Conservation (phyloP, 1,140 invertebrate species). For the Aphis craccivora region DNA sequence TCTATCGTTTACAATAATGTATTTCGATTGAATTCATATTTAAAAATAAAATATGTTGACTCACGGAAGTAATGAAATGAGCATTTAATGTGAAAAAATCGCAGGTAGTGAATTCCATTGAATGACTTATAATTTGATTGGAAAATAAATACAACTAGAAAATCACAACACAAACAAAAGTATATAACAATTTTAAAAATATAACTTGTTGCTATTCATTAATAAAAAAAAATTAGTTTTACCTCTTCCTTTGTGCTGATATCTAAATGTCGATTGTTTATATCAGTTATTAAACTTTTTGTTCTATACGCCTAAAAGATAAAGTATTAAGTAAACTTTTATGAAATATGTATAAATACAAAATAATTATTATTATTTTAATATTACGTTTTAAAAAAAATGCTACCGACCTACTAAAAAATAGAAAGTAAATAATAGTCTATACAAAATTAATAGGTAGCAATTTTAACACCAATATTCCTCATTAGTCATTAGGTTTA, state of each 20-base stretch:
- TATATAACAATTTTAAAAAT: not conserved
- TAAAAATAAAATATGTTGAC: not conserved
- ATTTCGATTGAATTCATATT: not conserved
- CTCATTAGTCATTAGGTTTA: no score
- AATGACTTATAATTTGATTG: conserved; percentile 38
- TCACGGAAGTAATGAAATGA: conserved; percentile 55
- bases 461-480: not conserved
- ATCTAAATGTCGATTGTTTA: conserved; percentile 21
- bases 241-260: conserved; percentile 42
- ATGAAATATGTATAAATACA: not conserved
- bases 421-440: not conserved
- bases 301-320: not conserved
- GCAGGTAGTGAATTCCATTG: conserved; percentile 47
- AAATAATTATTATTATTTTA: not conserved
- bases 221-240: not conserved
- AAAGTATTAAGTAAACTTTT: not conserved
- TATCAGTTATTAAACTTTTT: not conserved
- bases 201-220: not conserved
- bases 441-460: not conserved
- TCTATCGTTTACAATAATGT: no score
- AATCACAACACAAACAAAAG: not conserved
- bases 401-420: no score
- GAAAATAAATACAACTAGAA: conserved; percentile 20
- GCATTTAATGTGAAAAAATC: conserved; percentile 53
- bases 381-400: not conserved